Conservation (phyloP, 2,888 invertebrate genomes). For the Idaea straminata region DNA sequence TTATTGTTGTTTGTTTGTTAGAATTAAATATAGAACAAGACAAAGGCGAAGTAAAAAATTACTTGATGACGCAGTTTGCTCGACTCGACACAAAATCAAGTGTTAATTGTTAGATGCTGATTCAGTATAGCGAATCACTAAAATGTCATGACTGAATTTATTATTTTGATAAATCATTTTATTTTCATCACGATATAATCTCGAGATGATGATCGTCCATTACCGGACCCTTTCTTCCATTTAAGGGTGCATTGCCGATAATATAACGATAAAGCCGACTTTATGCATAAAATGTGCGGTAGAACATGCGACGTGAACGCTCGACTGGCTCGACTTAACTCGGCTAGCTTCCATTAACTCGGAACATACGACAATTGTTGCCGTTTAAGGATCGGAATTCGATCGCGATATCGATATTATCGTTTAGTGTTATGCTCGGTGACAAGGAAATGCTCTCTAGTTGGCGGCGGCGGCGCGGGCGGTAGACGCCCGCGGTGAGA, state of each 20-base stretch:
- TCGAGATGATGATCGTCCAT: conserved; percentile 9
- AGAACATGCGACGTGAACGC: conserved; percentile 22
- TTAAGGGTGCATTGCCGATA: conserved; percentile 28
- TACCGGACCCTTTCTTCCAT: conserved; percentile 15
- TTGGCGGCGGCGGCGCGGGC: conserved; percentile 44
- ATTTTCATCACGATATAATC: conserved; percentile 12
- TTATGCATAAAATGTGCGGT: conserved; percentile 55
- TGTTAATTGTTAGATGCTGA: too few species aligned
- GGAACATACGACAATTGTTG: conserved; percentile 68
- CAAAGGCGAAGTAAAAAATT: neutral
- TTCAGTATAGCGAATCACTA: too few species aligned
- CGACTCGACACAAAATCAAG: neutral
- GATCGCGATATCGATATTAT: conserved; percentile 70
- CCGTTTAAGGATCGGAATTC: conserved; percentile 68
- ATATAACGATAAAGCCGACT: conserved; percentile 38
- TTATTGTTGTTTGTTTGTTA: conserved; percentile 17
- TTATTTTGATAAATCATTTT: conserved; percentile 9
- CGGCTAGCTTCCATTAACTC: conserved; percentile 57
- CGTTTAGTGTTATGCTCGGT: conserved; percentile 75
- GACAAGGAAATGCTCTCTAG: conserved; percentile 77
- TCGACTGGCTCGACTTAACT: conserved; percentile 22
- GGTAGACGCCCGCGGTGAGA: conserved; percentile 49
- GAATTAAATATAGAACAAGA: neutral
- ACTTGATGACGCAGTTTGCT: neutral
- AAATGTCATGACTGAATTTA: too few species aligned